Percentiles rank a stretch among this genome's conserved stretches.
These are phyloP conservation scores for Panthera leo DNA, from an alignment of 2,113 vertebrate genomes.

Conservation along the genomic window DNA sequence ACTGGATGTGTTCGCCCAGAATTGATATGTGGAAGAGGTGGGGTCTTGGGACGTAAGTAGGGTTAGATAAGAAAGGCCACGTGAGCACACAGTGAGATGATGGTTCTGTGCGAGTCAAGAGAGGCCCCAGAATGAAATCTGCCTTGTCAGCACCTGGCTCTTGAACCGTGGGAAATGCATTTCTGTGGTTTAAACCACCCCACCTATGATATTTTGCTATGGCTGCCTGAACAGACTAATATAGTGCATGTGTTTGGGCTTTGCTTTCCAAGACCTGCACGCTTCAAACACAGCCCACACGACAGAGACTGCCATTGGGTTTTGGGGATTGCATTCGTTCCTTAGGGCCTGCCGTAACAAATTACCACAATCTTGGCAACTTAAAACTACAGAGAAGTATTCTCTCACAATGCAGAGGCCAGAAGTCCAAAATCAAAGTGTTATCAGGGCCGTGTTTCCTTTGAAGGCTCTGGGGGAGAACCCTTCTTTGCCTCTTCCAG, in stretches of 20 bases:
- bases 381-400: neutral
- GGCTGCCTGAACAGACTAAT: neutral
- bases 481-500: neutral
- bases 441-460: neutral
- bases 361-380: neutral
- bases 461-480: neutral
- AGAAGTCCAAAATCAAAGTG: neutral
- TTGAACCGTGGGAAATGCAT: neutral
- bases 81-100: neutral
- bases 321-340: neutral
- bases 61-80: neutral
- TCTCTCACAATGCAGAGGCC: neutral
- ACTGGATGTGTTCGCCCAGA: neutral
- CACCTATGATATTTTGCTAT: fast-evolving
- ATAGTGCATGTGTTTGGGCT: neutral
- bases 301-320: neutral
- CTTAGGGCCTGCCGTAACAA: neutral
- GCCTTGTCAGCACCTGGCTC: neutral
- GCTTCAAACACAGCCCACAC: neutral
- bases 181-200: neutral
- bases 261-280: neutral
- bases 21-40: neutral
- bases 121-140: neutral
- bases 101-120: neutral
- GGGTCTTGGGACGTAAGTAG: neutral